A percentile compares a stretch with the other conserved stretches of the same genome.
These are phyloP conservation scores for Macaca fascicularis DNA, from an alignment of 2,113 vertebrate genomes.

Conservation along the genomic window T2T-MFA8v1.1 NC_088386.1:12034501-12035000, in stretches of 20 bases:
- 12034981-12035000: background rate
- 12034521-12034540: background rate
- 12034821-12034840: background rate
- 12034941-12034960: background rate
- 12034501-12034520: background rate
- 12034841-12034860: background rate
- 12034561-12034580: background rate
- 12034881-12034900: background rate
- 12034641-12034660: background rate
- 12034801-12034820: background rate
- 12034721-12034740: background rate
- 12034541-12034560: background rate
- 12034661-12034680: background rate
- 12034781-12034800: slow-evolving; percentile 1
- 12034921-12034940: background rate
- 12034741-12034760: background rate
- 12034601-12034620: background rate
- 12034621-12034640: background rate
- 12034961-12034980: background rate
- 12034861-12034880: background rate
- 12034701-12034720: background rate
- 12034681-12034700: background rate
- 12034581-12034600: background rate
- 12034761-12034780: background rate
- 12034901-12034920: background rate